phyloP scores from a whole-genome alignment of 1,140 invertebrate genomes.

The Sycophila sp. region DNA sequence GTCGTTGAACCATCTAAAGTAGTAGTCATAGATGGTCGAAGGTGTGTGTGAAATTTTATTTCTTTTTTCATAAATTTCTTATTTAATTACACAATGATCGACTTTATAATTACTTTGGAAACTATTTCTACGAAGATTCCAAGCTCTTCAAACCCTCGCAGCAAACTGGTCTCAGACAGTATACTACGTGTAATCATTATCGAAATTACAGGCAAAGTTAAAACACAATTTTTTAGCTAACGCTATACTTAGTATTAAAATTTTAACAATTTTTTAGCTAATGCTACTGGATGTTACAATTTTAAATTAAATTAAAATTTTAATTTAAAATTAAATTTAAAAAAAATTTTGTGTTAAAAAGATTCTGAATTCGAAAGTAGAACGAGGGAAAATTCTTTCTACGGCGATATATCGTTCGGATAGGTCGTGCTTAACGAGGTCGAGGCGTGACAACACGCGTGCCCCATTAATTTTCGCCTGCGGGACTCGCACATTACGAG shows the following conservation, averaged over 20 bases:
- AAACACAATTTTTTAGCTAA: too few species aligned
- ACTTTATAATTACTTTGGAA: neutral
- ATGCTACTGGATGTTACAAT: neutral
- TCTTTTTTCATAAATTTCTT: neutral
- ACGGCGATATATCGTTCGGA: too few species aligned
- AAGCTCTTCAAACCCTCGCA: too few species aligned
- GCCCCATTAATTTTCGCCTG: neutral
- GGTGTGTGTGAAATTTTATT: conserved; percentile 39
- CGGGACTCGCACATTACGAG: neutral
- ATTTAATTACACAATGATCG: too few species aligned
- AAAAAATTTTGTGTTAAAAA: neutral
- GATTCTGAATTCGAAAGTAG: neutral
- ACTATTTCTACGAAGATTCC: neutral
- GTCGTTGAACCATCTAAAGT: conserved; percentile 29
- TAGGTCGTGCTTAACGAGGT: neutral
- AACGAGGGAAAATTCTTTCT: too few species aligned
- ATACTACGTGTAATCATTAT: too few species aligned
- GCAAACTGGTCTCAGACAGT: too few species aligned
- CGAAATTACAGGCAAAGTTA: too few species aligned
- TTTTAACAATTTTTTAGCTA: neutral
- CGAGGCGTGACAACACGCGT: neutral
- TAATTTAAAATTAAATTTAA: neutral
- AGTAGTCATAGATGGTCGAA: conserved; percentile 5
- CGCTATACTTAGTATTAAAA: too few species aligned
- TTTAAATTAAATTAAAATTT: neutral